Percentiles rank a stretch among this genome's conserved stretches.
Conservation (phyloP, 1,140 invertebrate genomes). For the Cydia splendana region DNA sequence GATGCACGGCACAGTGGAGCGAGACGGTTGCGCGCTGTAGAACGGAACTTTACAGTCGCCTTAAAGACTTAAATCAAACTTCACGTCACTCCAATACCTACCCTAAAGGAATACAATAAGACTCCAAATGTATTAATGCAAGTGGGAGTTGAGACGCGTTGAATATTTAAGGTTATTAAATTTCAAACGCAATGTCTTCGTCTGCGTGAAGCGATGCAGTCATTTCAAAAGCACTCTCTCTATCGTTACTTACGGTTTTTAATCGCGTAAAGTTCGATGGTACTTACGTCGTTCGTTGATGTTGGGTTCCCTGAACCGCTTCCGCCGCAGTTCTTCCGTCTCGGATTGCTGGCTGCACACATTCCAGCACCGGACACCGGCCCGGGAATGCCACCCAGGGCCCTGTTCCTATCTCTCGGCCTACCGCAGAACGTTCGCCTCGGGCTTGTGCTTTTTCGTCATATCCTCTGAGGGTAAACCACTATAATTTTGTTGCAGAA, state of each 20-base stretch:
- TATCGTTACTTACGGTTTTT: slow-evolving; percentile 33
- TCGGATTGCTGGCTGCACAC: slow-evolving; percentile 73
- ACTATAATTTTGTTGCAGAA: neutral
- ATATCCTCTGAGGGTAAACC: neutral
- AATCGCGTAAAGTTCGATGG: slow-evolving; percentile 30
- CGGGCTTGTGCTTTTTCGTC: neutral
- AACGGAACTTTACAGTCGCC: slow-evolving; percentile 50
- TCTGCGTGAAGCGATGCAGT: neutral
- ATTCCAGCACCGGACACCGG: slow-evolving; percentile 71
- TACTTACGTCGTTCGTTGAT: slow-evolving; percentile 42
- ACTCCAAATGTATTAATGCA: neutral
- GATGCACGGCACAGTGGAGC: slow-evolving; percentile 76
- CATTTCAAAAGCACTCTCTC: slow-evolving; percentile 31
- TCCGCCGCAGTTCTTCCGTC: slow-evolving; percentile 77
- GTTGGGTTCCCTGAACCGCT: slow-evolving; percentile 69
- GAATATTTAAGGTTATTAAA: slow-evolving; percentile 30
- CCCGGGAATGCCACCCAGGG: slow-evolving; percentile 69
- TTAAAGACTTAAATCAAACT: slow-evolving; percentile 1
- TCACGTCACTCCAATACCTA: neutral
- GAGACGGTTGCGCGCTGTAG: slow-evolving; percentile 73
- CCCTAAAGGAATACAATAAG: neutral
- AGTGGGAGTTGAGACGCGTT: neutral
- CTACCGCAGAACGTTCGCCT: slow-evolving; percentile 13
- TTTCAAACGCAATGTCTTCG: slow-evolving; percentile 34
- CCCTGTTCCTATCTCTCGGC: slow-evolving; percentile 36